phyloP scores from a whole-genome alignment of 2,888 invertebrate species.

The Trachelus iudaicus region DNA sequence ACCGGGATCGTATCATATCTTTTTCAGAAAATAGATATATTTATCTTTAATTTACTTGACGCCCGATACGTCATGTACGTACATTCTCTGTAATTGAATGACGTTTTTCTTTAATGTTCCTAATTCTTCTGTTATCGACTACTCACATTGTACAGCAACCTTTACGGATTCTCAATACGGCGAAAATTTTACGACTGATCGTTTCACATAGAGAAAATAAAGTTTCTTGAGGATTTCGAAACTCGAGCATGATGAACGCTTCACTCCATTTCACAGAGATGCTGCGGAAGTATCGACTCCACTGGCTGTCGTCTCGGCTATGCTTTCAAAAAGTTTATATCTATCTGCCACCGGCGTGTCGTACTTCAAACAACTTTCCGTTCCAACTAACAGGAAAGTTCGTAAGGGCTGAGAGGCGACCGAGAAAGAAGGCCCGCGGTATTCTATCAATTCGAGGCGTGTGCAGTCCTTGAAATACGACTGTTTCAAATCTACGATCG shows the following conservation, averaged over 20 bases:
- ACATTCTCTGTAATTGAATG: background rate
- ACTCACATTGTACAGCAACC: background rate
- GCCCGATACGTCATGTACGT: background rate
- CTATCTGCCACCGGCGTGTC: slow-evolving; percentile 23
- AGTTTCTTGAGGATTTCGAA: slow-evolving; percentile 26
- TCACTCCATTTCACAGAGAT: slow-evolving; percentile 28
- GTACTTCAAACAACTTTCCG: slow-evolving; percentile 7
- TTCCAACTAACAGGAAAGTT: slow-evolving; percentile 7
- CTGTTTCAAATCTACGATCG: background rate
- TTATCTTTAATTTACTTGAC: background rate
- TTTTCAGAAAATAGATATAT: background rate
- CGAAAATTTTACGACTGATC: slow-evolving; percentile 2
- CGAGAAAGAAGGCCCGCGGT: background rate
- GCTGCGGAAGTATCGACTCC: slow-evolving; percentile 28
- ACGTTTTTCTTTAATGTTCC: background rate
- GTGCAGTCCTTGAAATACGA: background rate
- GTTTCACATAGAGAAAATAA: slow-evolving; percentile 7
- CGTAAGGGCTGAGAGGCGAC: background rate
- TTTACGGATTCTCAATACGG: background rate
- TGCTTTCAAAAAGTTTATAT: slow-evolving; percentile 16
- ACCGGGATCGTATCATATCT: background rate
- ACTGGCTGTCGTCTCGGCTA: background rate
- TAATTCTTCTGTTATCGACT: background rate
- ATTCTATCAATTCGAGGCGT: background rate
- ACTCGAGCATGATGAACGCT: slow-evolving; percentile 26